A percentile compares a stretch with the other conserved stretches of the same genome.
These are phyloP conservation scores for Parelbella ahira DNA, from an alignment of 2,888 invertebrate species.

Conservation along the genomic window DNA sequence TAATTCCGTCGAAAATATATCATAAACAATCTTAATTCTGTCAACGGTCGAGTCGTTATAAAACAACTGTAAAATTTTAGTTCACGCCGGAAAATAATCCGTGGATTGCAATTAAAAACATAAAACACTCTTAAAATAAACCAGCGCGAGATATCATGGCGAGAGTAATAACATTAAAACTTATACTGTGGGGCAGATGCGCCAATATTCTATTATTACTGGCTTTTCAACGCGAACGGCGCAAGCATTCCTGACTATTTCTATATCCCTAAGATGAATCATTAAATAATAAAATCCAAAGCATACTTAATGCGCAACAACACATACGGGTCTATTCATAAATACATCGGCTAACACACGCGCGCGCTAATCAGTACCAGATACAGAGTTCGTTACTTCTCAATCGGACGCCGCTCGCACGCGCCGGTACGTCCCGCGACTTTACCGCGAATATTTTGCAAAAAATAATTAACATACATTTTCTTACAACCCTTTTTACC, in stretches of 20 bases:
- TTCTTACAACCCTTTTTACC: too few species aligned
- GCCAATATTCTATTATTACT: slow-evolving; percentile 80
- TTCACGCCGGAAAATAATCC: slow-evolving; percentile 66
- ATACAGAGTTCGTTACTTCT: slow-evolving; percentile 60
- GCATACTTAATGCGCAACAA: slow-evolving; percentile 78
- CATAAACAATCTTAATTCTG: slow-evolving; percentile 75
- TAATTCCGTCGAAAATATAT: slow-evolving; percentile 58
- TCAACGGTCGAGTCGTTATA: slow-evolving; percentile 67
- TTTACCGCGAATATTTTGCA: too few species aligned
- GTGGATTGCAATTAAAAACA: slow-evolving; percentile 73
- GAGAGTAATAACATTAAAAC: slow-evolving; percentile 75
- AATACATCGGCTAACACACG: slow-evolving; percentile 60
- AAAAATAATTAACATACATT: too few species aligned
- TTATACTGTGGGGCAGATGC: slow-evolving; percentile 74
- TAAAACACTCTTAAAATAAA: slow-evolving; percentile 71
- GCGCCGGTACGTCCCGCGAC: too few species aligned
- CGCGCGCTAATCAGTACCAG: slow-evolving; percentile 72
- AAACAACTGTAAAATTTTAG: slow-evolving; percentile 71
- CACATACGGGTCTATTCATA: slow-evolving; percentile 66
- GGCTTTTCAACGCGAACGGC: slow-evolving; percentile 72
- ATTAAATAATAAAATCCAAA: slow-evolving; percentile 80
- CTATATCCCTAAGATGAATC: slow-evolving; percentile 80
- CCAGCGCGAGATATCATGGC: slow-evolving; percentile 66
- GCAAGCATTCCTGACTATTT: slow-evolving; percentile 77
- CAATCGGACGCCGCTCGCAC: slow-evolving; percentile 49